Evolutionary conservation across 2,888 invertebrate species (phyloP), one percentile per base, ranked within the genome.

Genomic region (Xanthia icteritia): DNA sequence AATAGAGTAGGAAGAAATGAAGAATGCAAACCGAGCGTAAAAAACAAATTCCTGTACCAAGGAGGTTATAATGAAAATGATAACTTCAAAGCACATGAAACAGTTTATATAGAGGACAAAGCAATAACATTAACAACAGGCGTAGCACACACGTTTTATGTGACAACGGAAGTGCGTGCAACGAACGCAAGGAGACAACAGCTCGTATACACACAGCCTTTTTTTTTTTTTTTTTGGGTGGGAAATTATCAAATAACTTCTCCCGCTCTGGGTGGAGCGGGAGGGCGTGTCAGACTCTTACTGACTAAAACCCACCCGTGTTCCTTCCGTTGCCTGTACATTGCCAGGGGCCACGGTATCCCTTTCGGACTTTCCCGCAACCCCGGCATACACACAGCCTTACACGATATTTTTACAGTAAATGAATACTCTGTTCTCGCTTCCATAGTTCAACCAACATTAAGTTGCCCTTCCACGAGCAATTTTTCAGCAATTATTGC

Each of bases 101-200:
- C 64, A 51, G 27, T 86, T 54, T 58, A 65, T 65, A 54, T 51
- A 67, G 27, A 70, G 51, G 48, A 17, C 70, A 86, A 82, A 71
- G 75, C 56, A 86, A 78, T 83, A 78, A 73, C 56, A 78, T 82
- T 84, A 78, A 66, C 65, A 75, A 73, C 74, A 61, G n/a, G 31
- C 74, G 78, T 73, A 75, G 64, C 83, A 61, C 66, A 85, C 82
- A 73, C 75, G 56, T 66, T 82, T 84, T 82, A 86, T 84, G 86
- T 70, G 86, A 78, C 78, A 76, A 51, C 83, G 86, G 79, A 84
- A 76, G 64, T 86, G 86, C 86, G 86, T 84, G 86, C 75, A 75
- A 36, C 64, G 17, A 86, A 75, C 73, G 20, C 56, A 73, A 66
- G 72, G 58, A 45, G 58, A 82, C 71, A 76, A 68, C n/a, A 42